Evolutionary conservation across 2,797 vertebrate species (phyloP), one percentile per base, ranked within the genome.

Genomic region (Pipistrellus nathusii): DNA sequence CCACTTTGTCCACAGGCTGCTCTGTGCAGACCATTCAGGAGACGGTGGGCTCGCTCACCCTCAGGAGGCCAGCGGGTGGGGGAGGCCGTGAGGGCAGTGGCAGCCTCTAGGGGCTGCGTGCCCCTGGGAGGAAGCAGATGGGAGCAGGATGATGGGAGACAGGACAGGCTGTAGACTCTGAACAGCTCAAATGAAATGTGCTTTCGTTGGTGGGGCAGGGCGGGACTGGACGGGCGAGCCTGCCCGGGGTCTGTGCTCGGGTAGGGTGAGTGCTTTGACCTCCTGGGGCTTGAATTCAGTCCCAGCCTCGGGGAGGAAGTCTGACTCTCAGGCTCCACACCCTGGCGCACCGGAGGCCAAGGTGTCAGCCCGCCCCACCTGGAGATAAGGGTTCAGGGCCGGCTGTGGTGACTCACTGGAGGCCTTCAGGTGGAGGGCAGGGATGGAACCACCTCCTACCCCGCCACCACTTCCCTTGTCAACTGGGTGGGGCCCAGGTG

Each of bases 261-360:
- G 2, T 4, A 6, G 17, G 48, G 2, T 15, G 0, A 3, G 20
- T 11, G 25, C 27, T 14, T 14, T 2, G 2, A 57, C 23, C 55
- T 9, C 55, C 25, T 5, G 59, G 59, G 59, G 23, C 41, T 14
- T 25, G n/a, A 15, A 1, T 71, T 27, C 44, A 8, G 62, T 41
- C 53, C 0, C 10, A 6, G 18, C 18, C 68, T 57, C 57, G 0
- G 4, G 78, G 64, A 83, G 64, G 93, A 59, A 89, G 8, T 1
- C n/a, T 41, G 68, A 27, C 9, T 62, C 53, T 41, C 46, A 5
- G 41, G 41, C 18, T 11, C 14, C 38, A 14, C 1, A 41, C 17
- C 0, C 3, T 3, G 0, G 8, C 1, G 2, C 21, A 1, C 21
- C 6, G 8, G 53, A 35, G 30, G 48, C 48, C 59, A 13, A 38